Conservation (phyloP, 2,113 vertebrate genomes). For the Speoplatyrhinus poulsoni region DNA sequence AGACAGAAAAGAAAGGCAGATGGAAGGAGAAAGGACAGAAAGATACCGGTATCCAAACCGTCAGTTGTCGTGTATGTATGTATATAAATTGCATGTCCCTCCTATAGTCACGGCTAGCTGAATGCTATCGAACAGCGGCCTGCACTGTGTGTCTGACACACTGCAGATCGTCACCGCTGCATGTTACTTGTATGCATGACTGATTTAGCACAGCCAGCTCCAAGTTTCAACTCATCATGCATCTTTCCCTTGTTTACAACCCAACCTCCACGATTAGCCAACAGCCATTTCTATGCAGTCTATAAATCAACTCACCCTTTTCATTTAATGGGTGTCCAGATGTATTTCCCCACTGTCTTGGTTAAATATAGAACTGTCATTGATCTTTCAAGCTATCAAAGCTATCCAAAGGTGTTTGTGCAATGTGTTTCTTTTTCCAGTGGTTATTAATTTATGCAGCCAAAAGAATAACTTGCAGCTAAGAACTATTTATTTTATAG, state of each 20-base stretch:
- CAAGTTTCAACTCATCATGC: conserved; percentile 55
- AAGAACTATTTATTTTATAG: too few relatives aligned
- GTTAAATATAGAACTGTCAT: conserved; percentile 6
- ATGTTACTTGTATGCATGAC: conserved; percentile 32
- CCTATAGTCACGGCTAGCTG: too few relatives aligned
- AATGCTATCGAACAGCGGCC: too few relatives aligned
- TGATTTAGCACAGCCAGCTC: conserved; percentile 36
- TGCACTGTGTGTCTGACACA: not conserved
- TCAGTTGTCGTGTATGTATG: not conserved
- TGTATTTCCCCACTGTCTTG: conserved; percentile 14
- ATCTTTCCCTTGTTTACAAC: conserved; percentile 38
- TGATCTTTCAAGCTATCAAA: conserved; percentile 10
- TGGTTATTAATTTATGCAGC: too few relatives aligned
- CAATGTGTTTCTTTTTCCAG: too few relatives aligned
- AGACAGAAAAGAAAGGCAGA: conserved; percentile 43
- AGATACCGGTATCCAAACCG: not conserved
- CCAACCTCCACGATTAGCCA: conserved; percentile 21
- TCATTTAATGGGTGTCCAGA: conserved; percentile 14
- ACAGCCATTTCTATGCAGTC: conserved; percentile 25
- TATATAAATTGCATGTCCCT: not conserved
- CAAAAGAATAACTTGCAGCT: too few relatives aligned
- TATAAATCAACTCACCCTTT: conserved; percentile 27
- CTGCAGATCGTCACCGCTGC: conserved; percentile 35
- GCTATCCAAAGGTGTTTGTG: too few relatives aligned
- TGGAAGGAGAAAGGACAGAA: not conserved